Conservation (phyloP, 1,140 invertebrate species). For the Drosophila sulfurigaster region DNA sequence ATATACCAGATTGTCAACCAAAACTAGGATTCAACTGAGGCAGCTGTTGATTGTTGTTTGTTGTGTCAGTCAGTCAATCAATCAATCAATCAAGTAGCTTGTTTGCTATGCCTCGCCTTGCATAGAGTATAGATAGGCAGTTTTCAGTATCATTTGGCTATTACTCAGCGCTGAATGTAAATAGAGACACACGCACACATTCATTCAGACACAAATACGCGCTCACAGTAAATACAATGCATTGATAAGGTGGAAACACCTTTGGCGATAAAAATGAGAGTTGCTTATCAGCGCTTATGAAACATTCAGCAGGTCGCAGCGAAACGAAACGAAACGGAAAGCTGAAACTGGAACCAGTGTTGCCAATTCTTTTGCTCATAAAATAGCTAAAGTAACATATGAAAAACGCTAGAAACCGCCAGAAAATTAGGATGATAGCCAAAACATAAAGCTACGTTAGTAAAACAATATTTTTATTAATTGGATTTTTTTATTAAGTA, state of each 20-base stretch:
- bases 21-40: no score
- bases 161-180: conserved; percentile 7
- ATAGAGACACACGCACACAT: neutral
- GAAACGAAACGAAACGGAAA: conserved; percentile 32
- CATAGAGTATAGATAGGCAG: neutral
- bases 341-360: conserved; percentile 11
- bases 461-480: no score
- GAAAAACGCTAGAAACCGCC: no score
- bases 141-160: conserved; percentile 2
- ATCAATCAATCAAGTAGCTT: neutral
- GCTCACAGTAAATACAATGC: neutral
- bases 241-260: conserved; percentile 44
- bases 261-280: conserved; percentile 38
- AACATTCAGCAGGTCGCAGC: conserved; percentile 35
- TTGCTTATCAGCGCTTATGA: conserved; percentile 41
- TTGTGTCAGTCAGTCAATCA: neutral
- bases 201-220: conserved; percentile 3
- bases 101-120: neutral
- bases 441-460: no score
- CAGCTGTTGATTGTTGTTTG: no score
- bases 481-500: no score
- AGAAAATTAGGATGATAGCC: no score
- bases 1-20: no score
- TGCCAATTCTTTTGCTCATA: no score
- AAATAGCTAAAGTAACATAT: no score